These are phyloP conservation scores for Nipponia nippon DNA, from an alignment of 2,113 vertebrate species.

Conservation along the genomic window DNA sequence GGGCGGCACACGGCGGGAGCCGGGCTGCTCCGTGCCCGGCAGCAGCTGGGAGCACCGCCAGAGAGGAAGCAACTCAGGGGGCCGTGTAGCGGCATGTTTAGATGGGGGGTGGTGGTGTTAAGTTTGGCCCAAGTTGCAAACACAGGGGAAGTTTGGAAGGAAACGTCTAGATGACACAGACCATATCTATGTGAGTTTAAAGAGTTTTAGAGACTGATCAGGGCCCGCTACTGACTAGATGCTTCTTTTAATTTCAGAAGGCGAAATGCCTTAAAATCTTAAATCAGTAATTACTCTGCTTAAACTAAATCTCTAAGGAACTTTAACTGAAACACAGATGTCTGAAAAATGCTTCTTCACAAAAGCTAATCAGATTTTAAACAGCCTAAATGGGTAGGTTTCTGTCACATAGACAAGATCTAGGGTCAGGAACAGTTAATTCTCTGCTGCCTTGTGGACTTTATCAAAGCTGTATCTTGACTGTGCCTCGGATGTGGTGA, in stretches of 20 bases:
- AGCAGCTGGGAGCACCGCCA: background rate
- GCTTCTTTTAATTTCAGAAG: background rate
- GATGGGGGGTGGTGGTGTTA: accelerated
- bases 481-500: background rate
- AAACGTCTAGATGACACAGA: background rate
- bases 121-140: background rate
- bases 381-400: background rate
- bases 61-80: accelerated
- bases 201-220: background rate
- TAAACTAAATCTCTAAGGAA: background rate
- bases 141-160: background rate
- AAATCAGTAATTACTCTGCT: background rate
- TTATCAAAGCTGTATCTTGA: background rate
- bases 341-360: background rate
- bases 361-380: background rate
- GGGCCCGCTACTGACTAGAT: background rate
- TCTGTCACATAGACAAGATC: background rate
- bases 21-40: background rate
- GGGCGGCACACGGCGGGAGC: background rate
- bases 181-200: accelerated
- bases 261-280: background rate
- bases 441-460: background rate
- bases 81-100: accelerated
- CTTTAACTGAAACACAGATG: background rate
- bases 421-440: background rate